Evolutionary conservation across 1,140 invertebrate species (phyloP).

Genomic region (Lepidostoma basale): DNA sequence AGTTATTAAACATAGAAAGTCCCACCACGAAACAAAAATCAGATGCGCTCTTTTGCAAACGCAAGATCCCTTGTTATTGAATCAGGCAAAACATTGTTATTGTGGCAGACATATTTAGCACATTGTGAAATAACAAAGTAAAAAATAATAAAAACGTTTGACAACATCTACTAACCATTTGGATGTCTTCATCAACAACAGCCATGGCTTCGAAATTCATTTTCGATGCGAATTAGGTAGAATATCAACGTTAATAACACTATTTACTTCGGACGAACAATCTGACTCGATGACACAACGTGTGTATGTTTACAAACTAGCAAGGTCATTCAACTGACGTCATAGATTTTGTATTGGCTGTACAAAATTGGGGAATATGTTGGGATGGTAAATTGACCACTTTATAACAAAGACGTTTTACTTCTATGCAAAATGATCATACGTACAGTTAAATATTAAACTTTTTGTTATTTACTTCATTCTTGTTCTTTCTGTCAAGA

Average conservation of each 20-base stretch:
- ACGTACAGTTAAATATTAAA: neutral
- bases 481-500: too few species aligned
- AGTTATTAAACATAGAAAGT: too few species aligned
- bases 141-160: conserved; percentile 12
- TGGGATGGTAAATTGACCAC: neutral
- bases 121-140: conserved; percentile 14
- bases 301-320: conserved; percentile 47
- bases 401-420: too few species aligned
- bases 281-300: conserved; percentile 36
- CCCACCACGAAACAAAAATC: too few species aligned
- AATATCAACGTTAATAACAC: conserved; percentile 2
- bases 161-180: conserved; percentile 37
- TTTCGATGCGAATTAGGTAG: conserved; percentile 2
- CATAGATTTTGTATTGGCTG: conserved; percentile 10
- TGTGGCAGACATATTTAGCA: conserved; percentile 39
- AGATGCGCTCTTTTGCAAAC: too few species aligned
- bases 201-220: conserved; percentile 43
- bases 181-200: conserved; percentile 43
- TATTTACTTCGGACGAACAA: conserved; percentile 22
- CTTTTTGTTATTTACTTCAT: neutral
- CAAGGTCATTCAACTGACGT: conserved; percentile 41
- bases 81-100: conserved; percentile 11
- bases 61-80: neutral
- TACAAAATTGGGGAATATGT: too few species aligned
- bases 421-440: too few species aligned